A percentile compares a stretch with the other conserved stretches of the same genome.
Conservation (phyloP, 1,140 invertebrate genomes). For the Spodoptera frugiperda region DNA sequence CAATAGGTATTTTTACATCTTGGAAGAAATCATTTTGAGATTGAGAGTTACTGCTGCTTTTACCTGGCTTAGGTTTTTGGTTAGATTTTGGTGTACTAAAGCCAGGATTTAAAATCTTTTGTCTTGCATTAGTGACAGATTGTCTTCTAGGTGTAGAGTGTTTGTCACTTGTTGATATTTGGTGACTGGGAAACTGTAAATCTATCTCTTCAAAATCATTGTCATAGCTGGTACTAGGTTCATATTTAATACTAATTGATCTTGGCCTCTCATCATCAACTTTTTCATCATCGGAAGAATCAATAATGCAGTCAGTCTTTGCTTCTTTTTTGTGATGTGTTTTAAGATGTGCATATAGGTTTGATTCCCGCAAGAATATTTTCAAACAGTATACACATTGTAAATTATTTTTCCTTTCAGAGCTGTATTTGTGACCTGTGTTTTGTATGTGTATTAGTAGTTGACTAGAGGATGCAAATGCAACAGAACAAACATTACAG, state of each 20-base stretch:
- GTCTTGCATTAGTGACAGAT: conserved; percentile 66
- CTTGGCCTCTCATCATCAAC: conserved; percentile 32
- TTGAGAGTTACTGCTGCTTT: conserved; percentile 8
- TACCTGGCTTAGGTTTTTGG: background rate
- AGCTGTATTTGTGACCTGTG: conserved; percentile 86
- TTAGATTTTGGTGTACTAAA: conserved; percentile 53
- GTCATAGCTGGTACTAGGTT: conserved; percentile 68
- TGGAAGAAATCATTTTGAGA: conserved; percentile 50
- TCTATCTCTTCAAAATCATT: conserved; percentile 73
- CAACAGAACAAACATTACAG: conserved; percentile 85
- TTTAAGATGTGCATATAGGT: conserved; percentile 90
- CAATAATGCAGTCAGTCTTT: conserved; percentile 88
- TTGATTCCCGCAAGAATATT: conserved; percentile 88
- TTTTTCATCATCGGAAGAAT: conserved; percentile 87
- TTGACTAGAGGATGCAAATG: conserved; percentile 82
- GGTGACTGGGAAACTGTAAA: conserved; percentile 75
- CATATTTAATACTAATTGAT: conserved; percentile 70
- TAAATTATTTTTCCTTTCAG: conserved; percentile 80
- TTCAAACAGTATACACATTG: conserved; percentile 91
- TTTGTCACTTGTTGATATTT: conserved; percentile 81
- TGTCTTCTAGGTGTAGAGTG: conserved; percentile 85
- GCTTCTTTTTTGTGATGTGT: conserved; percentile 88
- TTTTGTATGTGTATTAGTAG: conserved; percentile 86
- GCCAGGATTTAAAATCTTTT: conserved; percentile 75
- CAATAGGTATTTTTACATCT: conserved; percentile 45